phyloP scores from a whole-genome alignment of 2,888 invertebrate genomes.

The Caenorhabditis wallacei region DNA sequence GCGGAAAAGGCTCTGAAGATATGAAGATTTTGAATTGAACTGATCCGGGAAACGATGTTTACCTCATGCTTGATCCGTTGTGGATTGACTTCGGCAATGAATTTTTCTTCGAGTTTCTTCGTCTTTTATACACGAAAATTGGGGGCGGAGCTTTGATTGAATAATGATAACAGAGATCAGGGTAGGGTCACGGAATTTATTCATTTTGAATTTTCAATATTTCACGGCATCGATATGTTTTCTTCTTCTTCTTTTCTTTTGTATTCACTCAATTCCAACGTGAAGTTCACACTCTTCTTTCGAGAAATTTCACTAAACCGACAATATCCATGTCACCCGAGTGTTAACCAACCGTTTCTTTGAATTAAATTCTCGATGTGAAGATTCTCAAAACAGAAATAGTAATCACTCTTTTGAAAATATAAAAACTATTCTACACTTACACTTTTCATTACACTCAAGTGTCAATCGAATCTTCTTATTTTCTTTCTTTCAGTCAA shows the following conservation, averaged over 20 bases:
- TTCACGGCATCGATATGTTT: too few species aligned
- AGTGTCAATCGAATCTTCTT: not conserved
- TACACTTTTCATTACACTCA: slow-evolving; percentile 2
- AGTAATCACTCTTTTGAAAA: not conserved
- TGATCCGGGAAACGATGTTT: not conserved
- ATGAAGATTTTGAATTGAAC: not conserved
- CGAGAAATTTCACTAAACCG: too few species aligned
- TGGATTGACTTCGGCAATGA: slow-evolving; percentile 23
- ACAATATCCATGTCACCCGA: too few species aligned
- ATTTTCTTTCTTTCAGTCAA: too few species aligned
- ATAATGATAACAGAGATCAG: slow-evolving; percentile 8
- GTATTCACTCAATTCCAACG: not conserved
- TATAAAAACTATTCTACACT: not conserved
- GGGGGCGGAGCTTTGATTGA: slow-evolving; percentile 2
- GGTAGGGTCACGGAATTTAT: slow-evolving; percentile 5
- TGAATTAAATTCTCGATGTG: too few species aligned
- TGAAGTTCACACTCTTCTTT: not conserved
- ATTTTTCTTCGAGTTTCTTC: not conserved
- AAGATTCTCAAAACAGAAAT: too few species aligned
- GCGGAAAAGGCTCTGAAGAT: slow-evolving; percentile 18
- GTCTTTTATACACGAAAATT: slow-evolving; percentile 15
- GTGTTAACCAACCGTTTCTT: too few species aligned
- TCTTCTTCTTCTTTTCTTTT: not conserved
- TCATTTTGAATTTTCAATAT: not conserved
- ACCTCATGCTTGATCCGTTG: slow-evolving; percentile 32